A percentile compares a stretch with the other conserved stretches of the same genome.
Conservation (phyloP, 92 coral and sea anemone genomes). For the Blastomussa wellsi region DNA sequence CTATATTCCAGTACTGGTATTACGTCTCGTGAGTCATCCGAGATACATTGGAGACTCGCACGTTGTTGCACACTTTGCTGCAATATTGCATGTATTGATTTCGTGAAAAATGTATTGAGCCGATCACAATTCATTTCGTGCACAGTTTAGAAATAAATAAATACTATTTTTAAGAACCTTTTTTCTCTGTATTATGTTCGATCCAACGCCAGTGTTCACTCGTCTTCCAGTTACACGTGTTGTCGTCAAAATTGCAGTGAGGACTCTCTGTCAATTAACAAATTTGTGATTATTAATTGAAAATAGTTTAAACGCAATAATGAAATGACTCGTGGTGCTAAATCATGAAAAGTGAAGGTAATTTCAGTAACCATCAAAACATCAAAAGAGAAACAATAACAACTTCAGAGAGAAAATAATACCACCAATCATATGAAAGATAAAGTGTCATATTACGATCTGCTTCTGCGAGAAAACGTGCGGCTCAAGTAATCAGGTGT, state of each 20-base stretch:
- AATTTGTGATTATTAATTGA: neutral
- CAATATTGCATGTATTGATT: neutral
- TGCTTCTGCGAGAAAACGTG: neutral
- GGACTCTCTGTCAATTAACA: conserved; percentile 20
- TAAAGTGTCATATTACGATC: neutral
- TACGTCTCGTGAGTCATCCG: no score
- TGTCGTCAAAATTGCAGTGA: conserved; percentile 32
- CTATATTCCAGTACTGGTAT: no score
- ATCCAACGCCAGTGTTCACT: neutral
- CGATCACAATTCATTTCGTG: neutral
- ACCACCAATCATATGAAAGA: neutral
- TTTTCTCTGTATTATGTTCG: neutral
- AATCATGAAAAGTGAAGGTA: neutral
- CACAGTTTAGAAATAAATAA: neutral
- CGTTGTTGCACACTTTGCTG: no score
- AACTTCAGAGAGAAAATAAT: neutral
- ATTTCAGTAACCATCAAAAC: neutral
- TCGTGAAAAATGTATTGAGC: neutral
- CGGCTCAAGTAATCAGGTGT: neutral
- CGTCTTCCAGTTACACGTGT: conserved; percentile 31
- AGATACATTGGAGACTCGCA: no score
- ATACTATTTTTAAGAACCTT: neutral
- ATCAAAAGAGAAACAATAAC: neutral
- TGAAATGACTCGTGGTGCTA: neutral
- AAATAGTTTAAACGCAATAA: neutral